phyloP scores from a whole-genome alignment of 2,113 vertebrate genomes.

The Trichomycterus rosablanca region DNA sequence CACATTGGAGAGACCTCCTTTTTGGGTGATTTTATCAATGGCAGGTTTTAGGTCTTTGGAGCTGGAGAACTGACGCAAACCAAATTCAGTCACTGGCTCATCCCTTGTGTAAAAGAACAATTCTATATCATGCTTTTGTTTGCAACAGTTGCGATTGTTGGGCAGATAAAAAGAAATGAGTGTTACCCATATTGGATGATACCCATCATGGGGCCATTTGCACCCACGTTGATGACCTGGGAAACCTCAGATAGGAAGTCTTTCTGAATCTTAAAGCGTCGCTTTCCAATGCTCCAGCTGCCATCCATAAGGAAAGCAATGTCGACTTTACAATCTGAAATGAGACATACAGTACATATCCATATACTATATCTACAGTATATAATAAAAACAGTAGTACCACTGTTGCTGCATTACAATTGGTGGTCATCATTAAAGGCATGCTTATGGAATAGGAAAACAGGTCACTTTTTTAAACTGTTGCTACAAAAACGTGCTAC shows the following conservation, averaged over 20 bases:
- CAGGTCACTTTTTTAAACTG: no score
- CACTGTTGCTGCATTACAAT: neutral
- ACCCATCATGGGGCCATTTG: conserved; percentile 86
- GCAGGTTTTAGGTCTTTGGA: conserved; percentile 79
- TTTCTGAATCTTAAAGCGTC: conserved; percentile 93
- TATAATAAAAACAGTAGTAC: neutral
- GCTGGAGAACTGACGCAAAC: conserved; percentile 75
- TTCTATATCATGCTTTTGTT: no score
- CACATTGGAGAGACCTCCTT: conserved; percentile 88
- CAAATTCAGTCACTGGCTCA: conserved; percentile 84
- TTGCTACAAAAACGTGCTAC: no score
- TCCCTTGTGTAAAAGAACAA: conserved; percentile 63
- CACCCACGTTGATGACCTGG: conserved; percentile 79
- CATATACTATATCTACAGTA: neutral
- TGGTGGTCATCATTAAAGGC: neutral
- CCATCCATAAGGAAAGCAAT: conserved; percentile 90
- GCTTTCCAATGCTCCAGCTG: conserved; percentile 90
- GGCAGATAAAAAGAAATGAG: no score
- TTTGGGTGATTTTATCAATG: conserved; percentile 85
- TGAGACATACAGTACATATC: conserved; percentile 2
- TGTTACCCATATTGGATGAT: conserved; percentile 91
- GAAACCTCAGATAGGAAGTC: conserved; percentile 81
- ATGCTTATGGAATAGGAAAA: neutral
- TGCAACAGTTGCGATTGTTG: no score
- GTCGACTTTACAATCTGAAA: conserved; percentile 87